Percentiles rank a stretch among this genome's conserved stretches.
phyloP scores from a whole-genome alignment of 2,113 vertebrate genomes.

The Lota lota region DNA sequence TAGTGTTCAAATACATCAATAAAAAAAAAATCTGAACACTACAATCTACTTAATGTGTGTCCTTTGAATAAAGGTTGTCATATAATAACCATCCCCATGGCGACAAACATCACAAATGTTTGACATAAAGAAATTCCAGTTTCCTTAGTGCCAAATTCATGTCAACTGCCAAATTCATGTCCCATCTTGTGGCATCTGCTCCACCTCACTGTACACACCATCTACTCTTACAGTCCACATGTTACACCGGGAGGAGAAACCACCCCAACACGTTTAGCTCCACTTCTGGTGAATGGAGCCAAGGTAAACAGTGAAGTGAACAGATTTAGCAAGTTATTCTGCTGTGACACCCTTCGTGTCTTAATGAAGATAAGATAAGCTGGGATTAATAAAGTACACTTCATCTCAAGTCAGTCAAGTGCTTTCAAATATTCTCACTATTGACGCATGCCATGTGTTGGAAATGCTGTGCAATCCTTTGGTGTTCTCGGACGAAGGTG shows the following conservation, averaged over 20 bases:
- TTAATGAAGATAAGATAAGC: too few species aligned
- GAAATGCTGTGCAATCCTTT: constrained; percentile 18
- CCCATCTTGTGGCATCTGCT: constrained; percentile 39
- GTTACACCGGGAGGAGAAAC: constrained; percentile 9
- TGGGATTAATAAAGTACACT: too few species aligned
- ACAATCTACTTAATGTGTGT: neutral
- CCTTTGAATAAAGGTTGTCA: neutral
- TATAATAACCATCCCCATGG: constrained; percentile 26
- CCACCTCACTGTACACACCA: neutral
- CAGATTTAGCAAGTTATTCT: too few species aligned
- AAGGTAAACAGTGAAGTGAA: too few species aligned
- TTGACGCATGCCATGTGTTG: neutral
- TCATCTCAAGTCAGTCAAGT: too few species aligned
- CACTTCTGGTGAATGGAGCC: too few species aligned
- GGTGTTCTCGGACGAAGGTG: constrained; percentile 49
- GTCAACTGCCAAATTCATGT: constrained; percentile 29
- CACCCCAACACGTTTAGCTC: too few species aligned
- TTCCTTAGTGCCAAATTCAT: constrained; percentile 22
- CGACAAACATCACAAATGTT: constrained; percentile 36
- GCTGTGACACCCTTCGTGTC: too few species aligned
- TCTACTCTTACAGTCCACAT: constrained; percentile 8
- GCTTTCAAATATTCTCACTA: too few species aligned
- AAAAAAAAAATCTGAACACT: too few species aligned
- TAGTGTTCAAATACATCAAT: too few species aligned
- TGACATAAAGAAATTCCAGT: constrained; percentile 7